These are phyloP conservation scores for Diabrotica virgifera DNA, from an alignment of 1,140 invertebrate genomes.

Conservation along the genomic window DNA sequence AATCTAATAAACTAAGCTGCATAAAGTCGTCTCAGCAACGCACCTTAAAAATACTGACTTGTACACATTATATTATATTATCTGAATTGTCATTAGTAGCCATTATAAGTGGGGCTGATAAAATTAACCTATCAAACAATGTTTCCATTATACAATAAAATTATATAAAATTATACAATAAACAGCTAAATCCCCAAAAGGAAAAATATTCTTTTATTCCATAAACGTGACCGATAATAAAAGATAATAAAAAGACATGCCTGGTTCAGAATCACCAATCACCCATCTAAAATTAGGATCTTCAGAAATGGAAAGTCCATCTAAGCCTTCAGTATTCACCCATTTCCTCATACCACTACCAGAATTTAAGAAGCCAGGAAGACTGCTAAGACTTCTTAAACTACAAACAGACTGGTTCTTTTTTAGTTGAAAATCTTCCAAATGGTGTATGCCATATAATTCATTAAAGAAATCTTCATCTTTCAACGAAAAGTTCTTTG, in stretches of 20 bases:
- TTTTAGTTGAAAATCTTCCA: slow-evolving; percentile 21
- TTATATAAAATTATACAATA: background rate
- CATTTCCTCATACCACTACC: slow-evolving; percentile 38
- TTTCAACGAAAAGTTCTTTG: slow-evolving; percentile 17
- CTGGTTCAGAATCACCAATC: slow-evolving; percentile 42
- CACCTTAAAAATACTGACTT: too few relatives aligned
- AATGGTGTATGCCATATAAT: slow-evolving; percentile 37
- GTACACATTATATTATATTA: too few relatives aligned
- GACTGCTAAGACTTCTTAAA: slow-evolving; percentile 32
- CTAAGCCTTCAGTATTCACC: slow-evolving; percentile 38
- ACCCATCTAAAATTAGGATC: slow-evolving; percentile 35
- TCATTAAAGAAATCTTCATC: slow-evolving; percentile 32
- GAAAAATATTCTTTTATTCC: background rate
- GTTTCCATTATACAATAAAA: background rate
- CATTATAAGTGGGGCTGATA: too few relatives aligned
- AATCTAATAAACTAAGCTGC: too few relatives aligned
- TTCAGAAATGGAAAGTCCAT: slow-evolving; percentile 31
- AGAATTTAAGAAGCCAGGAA: slow-evolving; percentile 30
- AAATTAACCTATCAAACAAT: too few relatives aligned
- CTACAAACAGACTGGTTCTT: slow-evolving; percentile 30
- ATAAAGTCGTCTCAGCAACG: too few relatives aligned
- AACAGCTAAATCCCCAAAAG: background rate
- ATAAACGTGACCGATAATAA: background rate
- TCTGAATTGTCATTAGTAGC: too few relatives aligned
- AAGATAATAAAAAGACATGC: slow-evolving; percentile 38